Base-by-base conservation (phyloP, 1,140 invertebrate species). In the Macrosteles quadrilineatus region DNA sequence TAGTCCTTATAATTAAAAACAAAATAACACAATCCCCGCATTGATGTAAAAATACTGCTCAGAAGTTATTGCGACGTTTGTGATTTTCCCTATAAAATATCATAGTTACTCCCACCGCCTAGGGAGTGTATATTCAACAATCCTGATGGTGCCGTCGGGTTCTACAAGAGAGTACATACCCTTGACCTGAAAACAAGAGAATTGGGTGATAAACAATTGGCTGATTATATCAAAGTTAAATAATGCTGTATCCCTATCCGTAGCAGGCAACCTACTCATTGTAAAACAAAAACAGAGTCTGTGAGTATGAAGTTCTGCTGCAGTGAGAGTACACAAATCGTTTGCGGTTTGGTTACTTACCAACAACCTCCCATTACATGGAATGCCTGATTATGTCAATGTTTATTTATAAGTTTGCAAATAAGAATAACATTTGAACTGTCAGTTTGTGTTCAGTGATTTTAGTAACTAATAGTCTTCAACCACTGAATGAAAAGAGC, bases 41-140 rank as follows among this genome's bases (percentile, higher is more conserved):
- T n/a, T n/a, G 6, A 40, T 9, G 36, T 17, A 9, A 40, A 9
- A 40, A 40, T 9, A 9, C 6, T 40, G 17, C 17, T 40, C 17
- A 9, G 17, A 40, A 40, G 6, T 9, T 9, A 40, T 9, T 17
- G 17, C 6, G 6, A 40, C n/a, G n/a, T n/a, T n/a, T n/a, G n/a
- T n/a, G n/a, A n/a, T n/a, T n/a, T n/a, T n/a, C n/a, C n/a, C n/a
- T n/a, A n/a, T n/a, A n/a, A n/a, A n/a, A n/a, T n/a, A n/a, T n/a
- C n/a, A n/a, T n/a, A n/a, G n/a, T n/a, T n/a, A n/a, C n/a, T n/a
- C n/a, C n/a, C n/a, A n/a, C n/a, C n/a, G n/a, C n/a, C n/a, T n/a
- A n/a, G n/a, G n/a, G n/a, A n/a, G n/a, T n/a, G 72, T 73, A 63
- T 79, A 79, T 12, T 74, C 74, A 0, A 78, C 79, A 32, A 72